These are phyloP conservation scores for Bombus cullumanus DNA, from an alignment of 1,140 invertebrate species.

Conservation along the genomic window DNA sequence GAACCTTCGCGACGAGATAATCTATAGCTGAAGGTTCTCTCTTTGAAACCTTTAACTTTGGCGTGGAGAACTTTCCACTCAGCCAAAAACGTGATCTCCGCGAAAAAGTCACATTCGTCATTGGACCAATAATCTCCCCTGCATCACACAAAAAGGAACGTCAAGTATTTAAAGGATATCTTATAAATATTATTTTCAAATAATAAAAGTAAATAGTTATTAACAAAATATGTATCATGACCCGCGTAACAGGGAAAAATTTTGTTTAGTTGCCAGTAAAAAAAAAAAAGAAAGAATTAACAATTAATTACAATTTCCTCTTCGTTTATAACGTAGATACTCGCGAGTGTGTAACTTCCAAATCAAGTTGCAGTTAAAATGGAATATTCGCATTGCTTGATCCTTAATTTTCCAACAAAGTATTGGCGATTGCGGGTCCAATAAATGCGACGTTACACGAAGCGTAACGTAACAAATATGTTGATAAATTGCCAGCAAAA, in stretches of 20 bases:
- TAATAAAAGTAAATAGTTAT: not conserved
- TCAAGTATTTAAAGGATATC: not conserved
- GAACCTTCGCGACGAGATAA: constrained; percentile 62
- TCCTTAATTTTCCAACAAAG: not conserved
- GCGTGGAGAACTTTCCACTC: constrained; percentile 88
- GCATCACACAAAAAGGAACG: constrained; percentile 16
- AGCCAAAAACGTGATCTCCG: constrained; percentile 86
- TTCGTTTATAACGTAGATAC: not conserved
- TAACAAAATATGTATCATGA: no score
- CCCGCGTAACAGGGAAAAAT: not conserved
- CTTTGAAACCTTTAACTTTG: constrained; percentile 87
- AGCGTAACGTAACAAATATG: constrained; percentile 38
- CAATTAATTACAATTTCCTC: no score
- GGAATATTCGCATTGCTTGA: not conserved
- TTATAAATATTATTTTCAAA: not conserved
- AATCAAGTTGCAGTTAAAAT: not conserved
- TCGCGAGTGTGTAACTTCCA: not conserved
- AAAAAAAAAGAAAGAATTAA: not conserved
- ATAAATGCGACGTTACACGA: constrained; percentile 27
- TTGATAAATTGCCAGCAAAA: constrained; percentile 22
- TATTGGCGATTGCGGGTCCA: constrained; percentile 36
- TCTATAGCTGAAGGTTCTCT: constrained; percentile 72
- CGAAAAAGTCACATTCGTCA: constrained; percentile 88
- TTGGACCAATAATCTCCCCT: constrained; percentile 84
- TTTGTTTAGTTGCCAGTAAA: not conserved